Base-by-base conservation (phyloP, 1,140 invertebrate species). In the Caerostris extrusa region DNA sequence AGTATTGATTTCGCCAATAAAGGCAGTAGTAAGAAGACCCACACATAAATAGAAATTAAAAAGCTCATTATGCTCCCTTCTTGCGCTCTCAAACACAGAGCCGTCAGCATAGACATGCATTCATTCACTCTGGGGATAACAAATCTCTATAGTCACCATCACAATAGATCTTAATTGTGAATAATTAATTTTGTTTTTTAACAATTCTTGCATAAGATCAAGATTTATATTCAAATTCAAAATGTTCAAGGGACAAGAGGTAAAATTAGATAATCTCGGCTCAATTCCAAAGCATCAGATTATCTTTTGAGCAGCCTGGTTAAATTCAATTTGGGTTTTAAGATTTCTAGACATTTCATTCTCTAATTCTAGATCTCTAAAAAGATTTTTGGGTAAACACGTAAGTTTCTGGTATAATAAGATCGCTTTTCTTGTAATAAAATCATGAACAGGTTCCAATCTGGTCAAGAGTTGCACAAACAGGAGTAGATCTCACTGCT, bases 361-460 rank as follows among this genome's bases (percentile, higher is more conserved):
- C 14, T 61, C 8, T 12, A 10, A 61, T 61, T 7, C 8, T 61
- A 61, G 60, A 10, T 7, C 60, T 61, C 77, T 8, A 82, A 50
- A 82, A 82, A 82, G 19, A 53, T 82, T 82, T 2, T 53, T 12
- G 12, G 50, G 77, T 10, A 82, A 82, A 1, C 14, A 7, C 7
- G 12, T 7, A 82, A 82, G 77, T 12, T 82, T 82, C 34, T 82
- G 77, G 50, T 12, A 82, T 50, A 55, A 55, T 14, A 82, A 7
- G 14, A 82, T 82, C 50, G 19, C 53, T 82, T 82, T 82, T 82
- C 77, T 82, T 82, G 77, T 82, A 53, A 53, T 82, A 82, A 82
- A 82, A 82, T 55, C 53, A 82, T 82, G 77, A 82, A 55, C 2
- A 82, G 53, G 50, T 56, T 82, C 77, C 14, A 53, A 53, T 53